Conservation (phyloP, 2,888 invertebrate species). For the Ethmia dodecea region DNA sequence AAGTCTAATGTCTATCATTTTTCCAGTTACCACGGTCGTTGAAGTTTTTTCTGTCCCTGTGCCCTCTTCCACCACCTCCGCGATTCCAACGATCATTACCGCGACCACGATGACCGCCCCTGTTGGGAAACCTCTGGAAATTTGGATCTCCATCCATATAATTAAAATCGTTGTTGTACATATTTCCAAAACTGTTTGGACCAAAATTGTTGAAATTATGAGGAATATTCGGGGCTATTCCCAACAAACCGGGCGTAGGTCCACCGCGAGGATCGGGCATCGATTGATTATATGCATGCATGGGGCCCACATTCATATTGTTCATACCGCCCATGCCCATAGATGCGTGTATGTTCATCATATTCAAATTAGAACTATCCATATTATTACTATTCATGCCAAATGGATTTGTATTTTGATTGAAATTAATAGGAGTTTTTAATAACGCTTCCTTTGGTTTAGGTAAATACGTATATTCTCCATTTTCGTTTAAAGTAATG, state of each 20-base stretch:
- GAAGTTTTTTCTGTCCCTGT: conserved; percentile 69
- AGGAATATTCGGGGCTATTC: conserved; percentile 75
- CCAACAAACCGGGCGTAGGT: conserved; percentile 75
- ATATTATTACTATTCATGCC: conserved; percentile 45
- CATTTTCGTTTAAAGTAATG: conserved; percentile 76
- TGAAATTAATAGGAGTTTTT: conserved; percentile 61
- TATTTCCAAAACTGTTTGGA: conserved; percentile 60
- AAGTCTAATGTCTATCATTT: conserved; percentile 68
- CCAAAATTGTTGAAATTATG: conserved; percentile 64
- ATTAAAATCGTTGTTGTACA: conserved; percentile 62
- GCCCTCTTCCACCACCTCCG: conserved; percentile 62
- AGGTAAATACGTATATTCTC: conserved; percentile 69
- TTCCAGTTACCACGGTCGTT: conserved; percentile 73
- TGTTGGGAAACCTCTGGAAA: conserved; percentile 58
- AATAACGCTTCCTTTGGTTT: conserved; percentile 67
- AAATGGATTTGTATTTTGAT: conserved; percentile 45
- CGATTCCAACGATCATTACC: conserved; percentile 69
- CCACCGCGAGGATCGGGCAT: conserved; percentile 68
- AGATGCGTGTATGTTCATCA: conserved; percentile 53
- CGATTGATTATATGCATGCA: conserved; percentile 60
- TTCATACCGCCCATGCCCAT: conserved; percentile 65
- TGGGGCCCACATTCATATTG: conserved; percentile 58
- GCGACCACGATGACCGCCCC: conserved; percentile 63
- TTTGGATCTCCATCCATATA: conserved; percentile 64
- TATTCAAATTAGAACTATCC: conserved; percentile 50